Base-by-base conservation (phyloP, 2,888 invertebrate genomes). In the Apotomis capreana region DNA sequence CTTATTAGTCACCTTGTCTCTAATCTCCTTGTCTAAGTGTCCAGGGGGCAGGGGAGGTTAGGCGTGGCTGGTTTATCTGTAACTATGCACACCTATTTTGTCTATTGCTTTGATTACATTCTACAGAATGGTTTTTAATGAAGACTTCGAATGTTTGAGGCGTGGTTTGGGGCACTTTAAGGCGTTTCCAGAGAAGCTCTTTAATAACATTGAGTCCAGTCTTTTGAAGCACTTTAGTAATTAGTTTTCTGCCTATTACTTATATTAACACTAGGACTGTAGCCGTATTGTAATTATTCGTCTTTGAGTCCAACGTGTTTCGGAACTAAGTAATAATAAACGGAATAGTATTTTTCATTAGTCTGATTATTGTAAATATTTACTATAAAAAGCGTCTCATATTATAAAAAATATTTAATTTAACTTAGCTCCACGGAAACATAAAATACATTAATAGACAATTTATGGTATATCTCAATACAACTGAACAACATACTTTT, bases 51-150 rank as follows among this genome's bases (percentile, higher is more conserved):
- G 40, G 79, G 82, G 13, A 79, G 87, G 74, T 82, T 88, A 77
- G 36, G n/a, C 46, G 82, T 79, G 5, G 65, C 68, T 87, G 88
- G 91, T 80, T 75, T 78, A 73, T 83, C 81, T 75, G 79, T 87
- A 89, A 89, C 90, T 89, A 90, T 90, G 91, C 88, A 87, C 90
- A 90, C 90, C 90, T 91, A 90, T 90, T 90, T 88, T 83, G 88
- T 84, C 87, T 89, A 91, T 87, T 89, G 90, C 89, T 90, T 88
- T 91, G 90, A 91, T 90, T 91, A 90, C 88, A 88, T 89, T 89
- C 89, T 87, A 82, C 84, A 83, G 86, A 89, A 88, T 84, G 85
- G 86, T 87, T 85, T 87, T 87, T 87, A 90, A 91, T 90, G 91
- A 89, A 90, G 89, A 89, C 89, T 89, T 90, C 87, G 86, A 87